These are phyloP conservation scores for Oryzias curvinotus DNA, from an alignment of 2,113 vertebrate genomes.

Conservation along the genomic window DNA sequence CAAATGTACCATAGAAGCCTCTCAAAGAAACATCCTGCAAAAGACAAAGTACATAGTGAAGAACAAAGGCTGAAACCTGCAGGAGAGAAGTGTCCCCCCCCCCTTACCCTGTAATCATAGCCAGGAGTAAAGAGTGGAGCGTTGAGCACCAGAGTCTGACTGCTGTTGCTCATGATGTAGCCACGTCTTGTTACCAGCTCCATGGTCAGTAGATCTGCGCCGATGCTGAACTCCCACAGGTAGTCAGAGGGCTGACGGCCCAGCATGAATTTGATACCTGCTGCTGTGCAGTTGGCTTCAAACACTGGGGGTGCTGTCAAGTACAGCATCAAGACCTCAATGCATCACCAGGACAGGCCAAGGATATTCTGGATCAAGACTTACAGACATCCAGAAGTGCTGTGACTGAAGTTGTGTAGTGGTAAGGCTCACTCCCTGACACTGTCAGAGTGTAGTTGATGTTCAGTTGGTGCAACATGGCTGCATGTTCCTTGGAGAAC, in stretches of 20 bases:
- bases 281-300: constrained; percentile 22
- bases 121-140: constrained; percentile 64
- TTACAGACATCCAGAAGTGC: constrained; percentile 53
- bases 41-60: background rate
- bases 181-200: constrained; percentile 52
- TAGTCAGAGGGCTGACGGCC: constrained; percentile 33
- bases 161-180: constrained; percentile 59
- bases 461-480: constrained; percentile 39
- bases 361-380: constrained; percentile 7
- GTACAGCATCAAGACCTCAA: background rate
- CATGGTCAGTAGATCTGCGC: constrained; percentile 35
- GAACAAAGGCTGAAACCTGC: background rate
- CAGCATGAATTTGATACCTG: constrained; percentile 59
- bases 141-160: constrained; percentile 43
- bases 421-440: constrained; percentile 40
- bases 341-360: background rate
- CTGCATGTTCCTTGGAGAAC: constrained; percentile 33
- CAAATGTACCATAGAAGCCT: constrained; percentile 55
- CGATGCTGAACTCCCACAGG: constrained; percentile 59
- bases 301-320: constrained; percentile 50
- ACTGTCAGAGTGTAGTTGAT: constrained; percentile 61
- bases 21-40: constrained; percentile 48
- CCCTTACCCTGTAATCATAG: constrained; percentile 56
- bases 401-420: constrained; percentile 8
- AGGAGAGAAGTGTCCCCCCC: rapidly evolving